Evolutionary conservation across 2,888 invertebrate species (phyloP), one percentile per base, ranked within the genome.

Genomic region (Glyphotaelius pellucidus): DNA sequence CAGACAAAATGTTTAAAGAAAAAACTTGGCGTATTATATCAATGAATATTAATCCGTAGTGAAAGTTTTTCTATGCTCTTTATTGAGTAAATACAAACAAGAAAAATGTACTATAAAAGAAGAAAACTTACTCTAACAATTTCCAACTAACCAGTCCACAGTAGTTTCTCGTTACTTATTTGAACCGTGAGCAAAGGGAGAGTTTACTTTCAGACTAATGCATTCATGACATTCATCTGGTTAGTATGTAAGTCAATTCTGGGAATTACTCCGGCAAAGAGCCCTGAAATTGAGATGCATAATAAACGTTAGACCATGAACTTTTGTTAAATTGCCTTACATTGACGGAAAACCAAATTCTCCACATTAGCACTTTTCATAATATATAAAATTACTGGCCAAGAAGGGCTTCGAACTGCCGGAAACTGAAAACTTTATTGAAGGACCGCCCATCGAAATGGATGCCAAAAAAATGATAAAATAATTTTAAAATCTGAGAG

Each of bases 211-310:
- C 88, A 83, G 79, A 89, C 90, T 92, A 91, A 92, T 91, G 91
- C 90, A 92, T 92, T 92, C 91, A 92, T 92, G 91, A 91, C 90
- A 92, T 92, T 92, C 92, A 91, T 85, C 88, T 80, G 91, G 92
- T 90, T 91, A 91, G 91, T 91, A 92, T 87, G 92, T 91, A 91
- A 90, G 90, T 92, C 81, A 30, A 30, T 80, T 80, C 14, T 32
- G 0, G 15, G 31, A 31, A 67, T 67, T 67, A 67, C 19, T 25
- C 67, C 67, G 9, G 67, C 67, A 67, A 67, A 67, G 67, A 67
- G 67, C 25, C 4, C 0, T 25, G 67, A 67, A 67, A 67, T 67
- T n/a, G 67, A 52, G 25, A 25, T 67, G 67, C 52, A 19, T 4
- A n/a, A n/a, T n/a, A 19, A 67, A 67, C 25, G n/a, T 67, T 67